Evolutionary conservation across 1,140 invertebrate genomes (phyloP).

Genomic region (Saxidomus purpurata): DNA sequence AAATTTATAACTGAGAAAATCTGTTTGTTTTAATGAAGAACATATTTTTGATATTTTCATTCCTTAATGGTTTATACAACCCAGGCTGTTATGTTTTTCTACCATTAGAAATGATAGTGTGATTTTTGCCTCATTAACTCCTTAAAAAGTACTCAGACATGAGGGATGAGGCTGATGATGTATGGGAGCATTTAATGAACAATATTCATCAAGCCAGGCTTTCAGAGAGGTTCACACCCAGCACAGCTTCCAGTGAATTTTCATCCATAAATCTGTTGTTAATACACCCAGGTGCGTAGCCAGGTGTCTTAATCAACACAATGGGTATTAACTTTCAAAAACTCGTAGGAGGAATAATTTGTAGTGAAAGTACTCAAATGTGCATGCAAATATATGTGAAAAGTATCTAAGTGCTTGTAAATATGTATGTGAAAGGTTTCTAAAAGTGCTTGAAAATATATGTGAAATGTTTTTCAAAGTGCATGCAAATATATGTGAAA

Average conservation of each 20-base stretch:
- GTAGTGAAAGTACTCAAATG: too few relatives aligned
- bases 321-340: too few relatives aligned
- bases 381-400: too few relatives aligned
- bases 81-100: background rate
- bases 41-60: conserved; percentile 33
- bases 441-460: too few relatives aligned
- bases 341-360: too few relatives aligned
- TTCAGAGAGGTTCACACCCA: background rate
- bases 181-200: background rate
- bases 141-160: background rate
- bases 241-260: background rate
- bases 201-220: background rate
- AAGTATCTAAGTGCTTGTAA: too few relatives aligned
- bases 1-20: conserved; percentile 37
- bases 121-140: background rate
- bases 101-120: background rate
- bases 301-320: background rate
- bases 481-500: too few relatives aligned
- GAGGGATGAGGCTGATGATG: background rate
- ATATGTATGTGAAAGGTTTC: too few relatives aligned
- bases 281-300: background rate
- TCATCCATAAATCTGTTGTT: background rate
- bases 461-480: too few relatives aligned
- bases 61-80: conserved; percentile 7
- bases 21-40: conserved; percentile 41